Percentiles rank a stretch among this genome's conserved stretches.
These are phyloP conservation scores for Erethizon dorsatum DNA, from an alignment of 2,797 vertebrate species.

Conservation along the genomic window DNA sequence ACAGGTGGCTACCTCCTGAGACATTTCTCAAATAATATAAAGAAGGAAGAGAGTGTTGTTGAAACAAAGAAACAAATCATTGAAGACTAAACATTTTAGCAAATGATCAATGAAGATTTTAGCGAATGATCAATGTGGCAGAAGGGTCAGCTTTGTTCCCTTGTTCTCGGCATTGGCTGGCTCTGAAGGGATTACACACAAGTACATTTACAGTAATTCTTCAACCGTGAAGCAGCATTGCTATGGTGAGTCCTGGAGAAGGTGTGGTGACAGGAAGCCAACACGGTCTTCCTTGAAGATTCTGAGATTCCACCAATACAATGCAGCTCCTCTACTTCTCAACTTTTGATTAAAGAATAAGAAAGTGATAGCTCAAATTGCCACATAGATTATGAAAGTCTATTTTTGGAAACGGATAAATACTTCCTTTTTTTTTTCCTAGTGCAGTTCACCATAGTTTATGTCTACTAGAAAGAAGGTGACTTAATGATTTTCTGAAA, in stretches of 20 bases:
- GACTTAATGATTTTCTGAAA: background rate
- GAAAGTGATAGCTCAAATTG: background rate
- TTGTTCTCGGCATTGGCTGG: background rate
- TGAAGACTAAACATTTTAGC: background rate
- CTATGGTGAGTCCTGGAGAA: background rate
- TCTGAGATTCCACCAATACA: background rate
- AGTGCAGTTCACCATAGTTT: background rate
- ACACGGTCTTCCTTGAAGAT: background rate
- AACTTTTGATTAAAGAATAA: background rate
- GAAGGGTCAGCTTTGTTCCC: background rate
- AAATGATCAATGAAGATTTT: background rate
- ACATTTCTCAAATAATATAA: background rate
- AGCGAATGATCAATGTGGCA: background rate
- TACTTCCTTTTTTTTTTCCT: constrained; percentile 13
- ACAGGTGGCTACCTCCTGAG: background rate
- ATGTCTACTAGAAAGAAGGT: background rate
- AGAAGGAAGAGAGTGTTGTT: background rate
- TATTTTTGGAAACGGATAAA: background rate
- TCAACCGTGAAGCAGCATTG: background rate
- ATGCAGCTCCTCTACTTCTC: background rate
- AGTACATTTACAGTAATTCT: background rate
- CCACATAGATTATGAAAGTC: constrained; percentile 29
- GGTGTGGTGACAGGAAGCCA: background rate
- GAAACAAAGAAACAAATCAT: background rate
- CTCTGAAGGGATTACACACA: background rate